Percentiles rank a stretch among this genome's conserved stretches.
Conservation (phyloP, 1,140 invertebrate species). For the Camponotus vicinus region DNA sequence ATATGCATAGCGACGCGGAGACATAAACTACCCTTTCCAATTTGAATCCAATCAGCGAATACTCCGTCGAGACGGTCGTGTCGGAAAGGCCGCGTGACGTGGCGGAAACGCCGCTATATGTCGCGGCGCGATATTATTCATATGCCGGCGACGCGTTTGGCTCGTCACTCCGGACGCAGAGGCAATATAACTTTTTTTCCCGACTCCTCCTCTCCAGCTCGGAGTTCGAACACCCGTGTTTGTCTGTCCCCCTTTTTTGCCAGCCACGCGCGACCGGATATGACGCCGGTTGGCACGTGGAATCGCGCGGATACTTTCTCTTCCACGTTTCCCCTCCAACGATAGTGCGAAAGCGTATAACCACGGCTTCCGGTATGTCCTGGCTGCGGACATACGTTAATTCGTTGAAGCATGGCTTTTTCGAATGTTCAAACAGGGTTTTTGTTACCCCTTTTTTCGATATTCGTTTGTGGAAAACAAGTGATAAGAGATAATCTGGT, state of each 20-base stretch:
- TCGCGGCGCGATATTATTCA: conserved; percentile 80
- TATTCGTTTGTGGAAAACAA: not conserved
- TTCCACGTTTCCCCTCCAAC: not conserved
- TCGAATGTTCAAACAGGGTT: not conserved
- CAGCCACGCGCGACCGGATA: conserved; percentile 48
- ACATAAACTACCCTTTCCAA: conserved; percentile 73
- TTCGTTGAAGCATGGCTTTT: not conserved
- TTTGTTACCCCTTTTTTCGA: not conserved
- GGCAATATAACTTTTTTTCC: conserved; percentile 80
- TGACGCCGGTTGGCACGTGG: conserved; percentile 44
- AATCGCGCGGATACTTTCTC: conserved; percentile 43
- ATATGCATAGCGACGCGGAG: conserved; percentile 64
- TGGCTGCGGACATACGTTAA: not conserved
- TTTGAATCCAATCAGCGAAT: conserved; percentile 82
- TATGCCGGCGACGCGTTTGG: conserved; percentile 75
- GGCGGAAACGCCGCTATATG: conserved; percentile 67
- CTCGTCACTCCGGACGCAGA: conserved; percentile 74
- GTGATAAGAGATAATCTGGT: not conserved
- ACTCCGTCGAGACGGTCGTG: conserved; percentile 60
- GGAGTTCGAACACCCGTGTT: conserved; percentile 28
- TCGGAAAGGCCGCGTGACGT: conserved; percentile 50
- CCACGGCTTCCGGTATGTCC: not conserved
- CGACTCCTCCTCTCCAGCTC: not conserved
- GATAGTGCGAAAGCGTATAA: not conserved
- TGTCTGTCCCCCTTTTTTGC: conserved; percentile 37